phyloP scores from a whole-genome alignment of 92 coral and sea anemone species.

The Virgularia gustaviana region DNA sequence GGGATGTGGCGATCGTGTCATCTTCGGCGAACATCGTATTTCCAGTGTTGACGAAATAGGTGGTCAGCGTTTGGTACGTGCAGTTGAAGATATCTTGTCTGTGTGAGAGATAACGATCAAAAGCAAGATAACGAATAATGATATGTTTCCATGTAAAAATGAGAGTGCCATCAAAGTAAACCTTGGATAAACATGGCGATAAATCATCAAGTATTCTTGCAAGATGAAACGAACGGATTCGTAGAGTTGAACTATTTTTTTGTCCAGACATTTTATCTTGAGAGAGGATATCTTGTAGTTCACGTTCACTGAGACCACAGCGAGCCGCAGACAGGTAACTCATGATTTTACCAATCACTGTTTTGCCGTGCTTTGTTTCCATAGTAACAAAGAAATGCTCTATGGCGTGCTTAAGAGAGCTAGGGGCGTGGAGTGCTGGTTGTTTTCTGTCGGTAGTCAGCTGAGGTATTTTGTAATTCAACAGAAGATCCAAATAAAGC shows the following conservation, averaged over 20 bases:
- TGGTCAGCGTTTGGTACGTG: constrained; percentile 28
- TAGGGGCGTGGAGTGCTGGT: constrained; percentile 52
- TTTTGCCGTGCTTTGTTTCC: constrained; percentile 73
- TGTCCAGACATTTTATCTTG: constrained; percentile 78
- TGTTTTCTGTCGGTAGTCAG: constrained; percentile 52
- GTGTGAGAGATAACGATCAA: constrained; percentile 67
- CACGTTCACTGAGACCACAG: constrained; percentile 76
- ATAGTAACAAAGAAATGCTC: constrained; percentile 59
- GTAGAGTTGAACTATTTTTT: constrained; percentile 68
- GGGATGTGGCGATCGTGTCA: constrained; percentile 55
- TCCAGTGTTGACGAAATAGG: constrained; percentile 72
- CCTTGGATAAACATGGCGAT: constrained; percentile 64
- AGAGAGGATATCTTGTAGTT: constrained; percentile 80
- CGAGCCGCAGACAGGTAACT: constrained; percentile 74
- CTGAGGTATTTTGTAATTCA: constrained; percentile 71
- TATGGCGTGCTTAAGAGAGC: constrained; percentile 37
- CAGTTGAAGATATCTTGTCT: constrained; percentile 17
- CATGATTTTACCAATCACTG: constrained; percentile 56
- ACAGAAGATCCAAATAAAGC: constrained; percentile 71
- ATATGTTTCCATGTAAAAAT: constrained; percentile 83
- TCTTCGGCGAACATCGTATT: constrained; percentile 68
- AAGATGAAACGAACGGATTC: constrained; percentile 65
- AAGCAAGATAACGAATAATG: constrained; percentile 73
- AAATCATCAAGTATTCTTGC: constrained; percentile 71
- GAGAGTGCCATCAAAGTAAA: constrained; percentile 68